Evolutionary conservation across 2,888 invertebrate genomes (phyloP), one percentile per base, ranked within the genome.

Genomic region (Eretmocerus hayati): DNA sequence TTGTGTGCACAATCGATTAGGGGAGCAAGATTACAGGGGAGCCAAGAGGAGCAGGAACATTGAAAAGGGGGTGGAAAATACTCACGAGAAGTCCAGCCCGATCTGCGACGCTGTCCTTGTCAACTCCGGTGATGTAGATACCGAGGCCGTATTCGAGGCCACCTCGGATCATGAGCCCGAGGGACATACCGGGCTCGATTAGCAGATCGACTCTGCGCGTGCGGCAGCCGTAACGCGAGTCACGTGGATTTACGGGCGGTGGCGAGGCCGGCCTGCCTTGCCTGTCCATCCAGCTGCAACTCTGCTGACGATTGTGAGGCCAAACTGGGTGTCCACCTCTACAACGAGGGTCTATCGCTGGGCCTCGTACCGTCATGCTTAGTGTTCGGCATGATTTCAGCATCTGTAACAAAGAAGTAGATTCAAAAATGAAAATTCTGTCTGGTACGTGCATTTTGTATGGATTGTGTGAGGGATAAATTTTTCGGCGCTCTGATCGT

Each of bases 91-190:
- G 80, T 37, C 93, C 93, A 51, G 89, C 87, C 66, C 89, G 80
- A 69, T 94, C 92, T 2, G 94, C 93, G 1, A 92, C 90, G 45
- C 93, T 93, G 61, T 89, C 89, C 67, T 88, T 87, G 74, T 95
- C 94, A 46, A 95, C 92, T 30, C 93, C 94, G 1, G 94, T 94
- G 64, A 95, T 87, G 76, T 92, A 95, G 69, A 95, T 92, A 20
- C 95, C 95, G 54, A 95, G 81, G 63, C 90, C 93, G 74, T 94
- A 94, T 72, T 95, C 94, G 48, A 90, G 81, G 15, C 95, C 95
- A 21, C 95, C 95, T 53, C 95, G 78, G 61, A 95, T 94, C 90
- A 92, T 92, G 62, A 95, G 77, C 9, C 95, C 95, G 57, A 95
- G 75, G 53, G 90, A 90, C 71, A 92, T 90, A 5, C 90, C 90